Evolutionary conservation across 2,797 vertebrate genomes (phyloP).

Genomic region (Hozukius guyotensis): DNA sequence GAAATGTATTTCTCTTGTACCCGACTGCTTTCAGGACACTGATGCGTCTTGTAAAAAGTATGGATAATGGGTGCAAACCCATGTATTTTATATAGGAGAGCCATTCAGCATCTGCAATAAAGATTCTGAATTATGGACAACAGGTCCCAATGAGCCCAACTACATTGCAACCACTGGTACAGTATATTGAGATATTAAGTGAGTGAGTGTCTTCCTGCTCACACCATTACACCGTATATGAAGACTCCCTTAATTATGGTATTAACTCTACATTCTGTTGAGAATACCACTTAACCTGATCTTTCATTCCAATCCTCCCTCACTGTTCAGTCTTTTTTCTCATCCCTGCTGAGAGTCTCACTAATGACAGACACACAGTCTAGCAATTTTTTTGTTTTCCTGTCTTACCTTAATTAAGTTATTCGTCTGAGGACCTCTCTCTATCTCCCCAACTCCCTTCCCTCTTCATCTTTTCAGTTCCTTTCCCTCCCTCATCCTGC

Average conservation of each 20-base stretch:
- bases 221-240: neutral
- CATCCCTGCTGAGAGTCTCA: constrained; percentile 27
- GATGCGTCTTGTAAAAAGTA: constrained; percentile 1
- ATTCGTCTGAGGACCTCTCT: constrained; percentile 1
- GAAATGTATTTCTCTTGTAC: constrained; percentile 58
- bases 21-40: constrained; percentile 1
- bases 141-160: neutral
- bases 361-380: constrained; percentile 9
- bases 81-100: constrained; percentile 25
- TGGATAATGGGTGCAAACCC: constrained; percentile 11
- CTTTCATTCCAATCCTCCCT: constrained; percentile 7
- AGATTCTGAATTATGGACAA: constrained; percentile 34
- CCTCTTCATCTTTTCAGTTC: neutral
- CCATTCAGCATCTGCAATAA: neutral
- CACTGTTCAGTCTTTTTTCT: neutral
- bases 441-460: neutral
- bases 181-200: neutral
- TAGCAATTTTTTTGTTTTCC: constrained; percentile 8
- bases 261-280: constrained; percentile 23
- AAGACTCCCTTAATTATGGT: constrained; percentile 19
- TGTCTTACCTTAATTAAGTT: constrained; percentile 38
- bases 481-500: neutral
- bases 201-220: neutral
- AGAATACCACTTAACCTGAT: constrained; percentile 34
- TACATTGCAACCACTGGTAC: neutral